Evolutionary conservation across 2,888 invertebrate species (phyloP).

Genomic region (Cyclophora punctaria): DNA sequence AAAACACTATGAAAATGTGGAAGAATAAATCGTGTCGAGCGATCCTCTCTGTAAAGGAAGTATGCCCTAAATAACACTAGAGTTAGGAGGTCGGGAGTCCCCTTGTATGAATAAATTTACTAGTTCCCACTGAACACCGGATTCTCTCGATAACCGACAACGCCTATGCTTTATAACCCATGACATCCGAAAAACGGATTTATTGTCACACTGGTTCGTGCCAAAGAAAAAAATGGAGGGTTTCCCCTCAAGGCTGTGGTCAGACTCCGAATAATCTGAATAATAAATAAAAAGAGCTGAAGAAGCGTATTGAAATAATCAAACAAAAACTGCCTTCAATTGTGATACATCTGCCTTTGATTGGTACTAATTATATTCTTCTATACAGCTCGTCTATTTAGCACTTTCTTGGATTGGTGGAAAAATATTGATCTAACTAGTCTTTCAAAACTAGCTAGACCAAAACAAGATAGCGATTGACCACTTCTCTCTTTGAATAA

Average conservation of each 20-base stretch:
- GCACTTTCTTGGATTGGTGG: no score
- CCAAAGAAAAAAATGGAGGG: slow-evolving; percentile 38
- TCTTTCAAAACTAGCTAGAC: no score
- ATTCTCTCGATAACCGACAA: slow-evolving; percentile 68
- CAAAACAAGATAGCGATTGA: no score
- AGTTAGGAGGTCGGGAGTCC: slow-evolving; percentile 58
- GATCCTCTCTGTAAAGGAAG: slow-evolving; percentile 50
- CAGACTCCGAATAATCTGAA: slow-evolving; percentile 5
- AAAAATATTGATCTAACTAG: no score
- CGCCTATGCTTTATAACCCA: slow-evolving; percentile 73
- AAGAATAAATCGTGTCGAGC: slow-evolving; percentile 32
- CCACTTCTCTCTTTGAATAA: no score
- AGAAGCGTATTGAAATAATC: no score
- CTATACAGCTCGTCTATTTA: no score
- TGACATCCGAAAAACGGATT: slow-evolving; percentile 71
- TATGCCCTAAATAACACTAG: slow-evolving; percentile 65
- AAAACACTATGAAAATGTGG: slow-evolving; percentile 20
- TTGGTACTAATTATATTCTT: no score
- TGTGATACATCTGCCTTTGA: no score
- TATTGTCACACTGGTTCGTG: slow-evolving; percentile 56
- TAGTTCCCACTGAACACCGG: slow-evolving; percentile 41
- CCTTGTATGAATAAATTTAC: slow-evolving; percentile 68
- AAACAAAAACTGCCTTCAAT: no score
- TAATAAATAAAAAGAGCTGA: no score
- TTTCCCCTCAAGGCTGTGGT: slow-evolving; percentile 16